phyloP scores from a whole-genome alignment of 2,888 invertebrate genomes.

The Drosophila hawaiiensis region DNA sequence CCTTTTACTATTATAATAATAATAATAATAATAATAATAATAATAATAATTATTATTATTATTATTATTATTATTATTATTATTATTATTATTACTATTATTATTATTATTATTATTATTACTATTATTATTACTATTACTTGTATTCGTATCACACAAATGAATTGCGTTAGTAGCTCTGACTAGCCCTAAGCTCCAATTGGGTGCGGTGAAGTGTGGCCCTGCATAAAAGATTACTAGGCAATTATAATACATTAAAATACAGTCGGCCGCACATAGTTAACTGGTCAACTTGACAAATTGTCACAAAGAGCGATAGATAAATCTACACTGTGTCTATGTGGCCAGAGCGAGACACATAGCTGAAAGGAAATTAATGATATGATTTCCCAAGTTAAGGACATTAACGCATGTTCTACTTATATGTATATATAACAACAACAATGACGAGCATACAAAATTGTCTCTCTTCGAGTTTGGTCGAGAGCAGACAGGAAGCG shows the following conservation, averaged over 20 bases:
- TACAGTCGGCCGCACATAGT: slow-evolving; percentile 17
- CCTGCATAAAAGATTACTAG: slow-evolving; percentile 37
- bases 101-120: too few relatives aligned
- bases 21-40: too few relatives aligned
- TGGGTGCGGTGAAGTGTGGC: background rate
- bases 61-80: too few relatives aligned
- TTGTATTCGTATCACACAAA: background rate
- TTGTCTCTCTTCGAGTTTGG: slow-evolving; percentile 31
- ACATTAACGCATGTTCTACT: slow-evolving; percentile 60
- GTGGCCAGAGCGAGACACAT: background rate
- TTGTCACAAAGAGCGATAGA: slow-evolving; percentile 26
- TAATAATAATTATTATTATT: background rate
- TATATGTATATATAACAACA: slow-evolving; percentile 26
- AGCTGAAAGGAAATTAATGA: slow-evolving; percentile 72
- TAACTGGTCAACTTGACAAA: slow-evolving; percentile 53
- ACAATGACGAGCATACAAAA: slow-evolving; percentile 37
- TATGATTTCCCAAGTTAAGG: slow-evolving; percentile 72
- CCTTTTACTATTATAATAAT: too few relatives aligned
- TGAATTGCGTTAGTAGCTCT: background rate
- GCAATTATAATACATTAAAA: slow-evolving; percentile 64
- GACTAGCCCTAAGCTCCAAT: background rate
- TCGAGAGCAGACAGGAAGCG: slow-evolving; percentile 64
- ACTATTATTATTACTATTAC: background rate
- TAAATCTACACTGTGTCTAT: background rate
- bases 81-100: too few relatives aligned